Percentiles rank a stretch among this genome's conserved stretches.
Conservation (phyloP, 2,113 vertebrate genomes). For the Muscicapa adusta region DNA sequence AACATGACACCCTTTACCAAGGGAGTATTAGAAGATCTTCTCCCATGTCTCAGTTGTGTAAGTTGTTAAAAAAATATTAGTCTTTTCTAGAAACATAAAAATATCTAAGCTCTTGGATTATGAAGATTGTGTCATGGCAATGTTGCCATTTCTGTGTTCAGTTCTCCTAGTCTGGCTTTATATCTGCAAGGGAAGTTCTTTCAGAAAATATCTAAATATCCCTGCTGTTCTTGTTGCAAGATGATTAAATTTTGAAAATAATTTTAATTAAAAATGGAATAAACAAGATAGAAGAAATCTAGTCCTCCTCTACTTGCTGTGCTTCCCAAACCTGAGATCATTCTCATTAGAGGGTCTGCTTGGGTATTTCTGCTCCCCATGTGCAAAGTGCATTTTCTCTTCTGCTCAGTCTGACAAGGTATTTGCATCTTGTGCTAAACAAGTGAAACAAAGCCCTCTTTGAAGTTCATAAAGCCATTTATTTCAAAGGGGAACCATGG, state of each 20-base stretch:
- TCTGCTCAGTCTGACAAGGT: not conserved
- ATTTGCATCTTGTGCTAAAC: slow-evolving; percentile 46
- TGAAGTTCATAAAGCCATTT: slow-evolving; percentile 43
- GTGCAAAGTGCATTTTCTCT: not conserved
- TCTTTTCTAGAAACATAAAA: not conserved
- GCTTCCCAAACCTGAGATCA: not conserved
- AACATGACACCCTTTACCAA: not conserved
- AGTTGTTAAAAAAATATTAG: not conserved
- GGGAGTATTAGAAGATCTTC: not conserved
- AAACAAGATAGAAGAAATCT: not conserved
- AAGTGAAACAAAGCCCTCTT: slow-evolving; percentile 49
- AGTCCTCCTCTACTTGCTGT: not conserved
- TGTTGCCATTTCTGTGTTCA: not conserved
- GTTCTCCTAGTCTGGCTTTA: not conserved
- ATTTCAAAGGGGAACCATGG: slow-evolving; percentile 38
- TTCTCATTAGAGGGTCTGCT: not conserved
- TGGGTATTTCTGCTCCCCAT: not conserved
- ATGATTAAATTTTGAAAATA: not conserved
- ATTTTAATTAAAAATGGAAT: not conserved
- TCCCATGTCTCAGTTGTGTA: not conserved
- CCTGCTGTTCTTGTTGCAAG: not conserved
- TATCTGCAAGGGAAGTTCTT: not conserved
- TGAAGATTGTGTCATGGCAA: not conserved
- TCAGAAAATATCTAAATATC: not conserved
- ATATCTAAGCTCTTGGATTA: not conserved